Conservation (phyloP, 2,113 vertebrate species). For the Oceanites oceanicus region DNA sequence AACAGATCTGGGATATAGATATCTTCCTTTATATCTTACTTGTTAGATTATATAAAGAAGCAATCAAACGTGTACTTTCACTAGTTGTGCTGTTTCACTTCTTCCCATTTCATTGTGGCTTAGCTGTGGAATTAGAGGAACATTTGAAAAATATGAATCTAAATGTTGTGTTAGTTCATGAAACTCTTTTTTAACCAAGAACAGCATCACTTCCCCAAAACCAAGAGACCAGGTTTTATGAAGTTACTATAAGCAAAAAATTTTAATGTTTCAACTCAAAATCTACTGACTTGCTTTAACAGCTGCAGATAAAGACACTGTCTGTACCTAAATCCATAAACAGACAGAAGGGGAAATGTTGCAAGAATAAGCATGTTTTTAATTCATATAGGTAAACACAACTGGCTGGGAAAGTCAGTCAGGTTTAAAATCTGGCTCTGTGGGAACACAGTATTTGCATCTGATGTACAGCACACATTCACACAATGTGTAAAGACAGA, state of each 20-base stretch:
- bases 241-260: not conserved
- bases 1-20: not conserved
- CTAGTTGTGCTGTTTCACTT: not conserved
- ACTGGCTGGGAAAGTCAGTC: not conserved
- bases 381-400: not conserved
- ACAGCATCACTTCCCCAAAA: not conserved
- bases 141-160: not conserved
- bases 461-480: not conserved
- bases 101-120: not conserved
- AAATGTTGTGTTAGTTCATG: not conserved
- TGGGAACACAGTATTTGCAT: not conserved
- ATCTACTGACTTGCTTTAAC: not conserved
- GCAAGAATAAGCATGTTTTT: not conserved
- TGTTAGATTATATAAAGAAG: not conserved
- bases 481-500: not conserved
- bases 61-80: not conserved
- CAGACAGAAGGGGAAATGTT: not conserved
- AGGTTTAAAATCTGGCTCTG: not conserved
- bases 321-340: not conserved
- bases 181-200: not conserved
- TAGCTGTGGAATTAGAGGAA: not conserved
- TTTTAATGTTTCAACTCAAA: not conserved
- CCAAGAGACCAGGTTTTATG: not conserved
- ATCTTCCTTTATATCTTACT: not conserved
- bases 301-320: not conserved